Evolutionary conservation across 1,140 invertebrate species (phyloP), one percentile per base, ranked within the genome.

Genomic region (Aphaenogaster floridana): DNA sequence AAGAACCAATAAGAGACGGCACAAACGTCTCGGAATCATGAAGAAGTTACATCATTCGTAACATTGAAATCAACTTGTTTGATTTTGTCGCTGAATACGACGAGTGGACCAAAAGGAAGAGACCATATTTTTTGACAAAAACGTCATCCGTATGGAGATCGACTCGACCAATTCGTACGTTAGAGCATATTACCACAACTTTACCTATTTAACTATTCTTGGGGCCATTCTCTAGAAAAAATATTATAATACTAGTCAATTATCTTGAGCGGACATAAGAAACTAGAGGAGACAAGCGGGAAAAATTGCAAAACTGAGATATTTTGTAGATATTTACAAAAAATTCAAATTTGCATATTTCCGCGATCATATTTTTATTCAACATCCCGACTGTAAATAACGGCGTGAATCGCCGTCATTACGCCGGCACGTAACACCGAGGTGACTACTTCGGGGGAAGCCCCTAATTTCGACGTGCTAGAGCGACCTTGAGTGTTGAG

Each of bases 301-400:
- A 50, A 28, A 36, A 71, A 54, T 17, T 39, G 66, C 21, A 42
- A n/a, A 86, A 21, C 34, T n/a, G 34, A 87, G 66, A 89, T 92
- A 92, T 92, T 92, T 92, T 92, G 34, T 79, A 92, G 64, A 91
- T 68, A 77, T 92, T 89, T 92, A 89, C 86, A 86, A 89, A 54
- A 45, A n/a, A 59, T 42, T 9, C 45, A 50, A 76, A 74, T 34
- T 63, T 57, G 8, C 28, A 45, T 36, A 57, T 50, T 66, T 57
- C n/a, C 13, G 57, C 6, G 11, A 86, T n/a, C 9, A 21, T 61
- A 74, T 76, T 76, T 74, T 84, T 74, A 74, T 48, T 71, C 42
- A 39, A 83, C 39, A 54, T 74, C n/a, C 2, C 66, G 39, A 71
- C 15, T 74, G 13, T 63, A 71, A 83, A 83, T 61, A 74, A 13